These are phyloP conservation scores for Tragelaphus imberbis DNA, from an alignment of 2,113 vertebrate species.

Conservation along the genomic window DNA sequence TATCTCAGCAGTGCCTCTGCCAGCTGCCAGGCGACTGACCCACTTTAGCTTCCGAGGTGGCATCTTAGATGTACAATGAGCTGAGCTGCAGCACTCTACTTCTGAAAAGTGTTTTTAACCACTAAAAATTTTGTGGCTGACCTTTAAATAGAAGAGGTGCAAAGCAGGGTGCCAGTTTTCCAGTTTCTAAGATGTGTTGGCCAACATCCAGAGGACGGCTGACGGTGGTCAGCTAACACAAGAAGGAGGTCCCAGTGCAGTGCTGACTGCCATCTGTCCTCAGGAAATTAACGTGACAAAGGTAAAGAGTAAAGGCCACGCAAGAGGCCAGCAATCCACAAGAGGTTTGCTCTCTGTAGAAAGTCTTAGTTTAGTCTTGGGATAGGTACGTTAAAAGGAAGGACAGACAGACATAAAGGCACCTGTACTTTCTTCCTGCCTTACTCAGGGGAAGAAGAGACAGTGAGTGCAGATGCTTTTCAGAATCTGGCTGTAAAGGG, in stretches of 20 bases:
- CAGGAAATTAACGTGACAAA: neutral
- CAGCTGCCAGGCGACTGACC: neutral
- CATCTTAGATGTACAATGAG: neutral
- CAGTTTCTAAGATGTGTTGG: neutral
- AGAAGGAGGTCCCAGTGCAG: neutral
- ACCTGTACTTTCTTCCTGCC: neutral
- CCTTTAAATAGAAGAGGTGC: constrained; percentile 34
- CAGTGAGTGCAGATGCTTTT: neutral
- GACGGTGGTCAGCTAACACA: neutral
- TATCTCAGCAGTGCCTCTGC: neutral
- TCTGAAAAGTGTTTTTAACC: neutral
- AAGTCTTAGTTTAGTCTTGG: neutral
- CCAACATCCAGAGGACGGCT: neutral
- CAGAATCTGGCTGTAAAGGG: neutral
- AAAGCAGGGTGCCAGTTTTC: neutral
- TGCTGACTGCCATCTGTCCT: constrained; percentile 28
- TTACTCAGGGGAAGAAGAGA: neutral
- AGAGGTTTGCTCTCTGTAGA: neutral
- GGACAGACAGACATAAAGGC: neutral
- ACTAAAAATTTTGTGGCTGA: constrained; percentile 2
- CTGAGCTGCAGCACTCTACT: neutral
- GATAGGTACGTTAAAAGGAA: neutral
- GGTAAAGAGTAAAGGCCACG: constrained; percentile 3
- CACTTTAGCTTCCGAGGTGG: neutral
- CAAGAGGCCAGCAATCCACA: neutral